phyloP scores from a whole-genome alignment of 2,797 vertebrate genomes.

The Microhierax caerulescens region DNA sequence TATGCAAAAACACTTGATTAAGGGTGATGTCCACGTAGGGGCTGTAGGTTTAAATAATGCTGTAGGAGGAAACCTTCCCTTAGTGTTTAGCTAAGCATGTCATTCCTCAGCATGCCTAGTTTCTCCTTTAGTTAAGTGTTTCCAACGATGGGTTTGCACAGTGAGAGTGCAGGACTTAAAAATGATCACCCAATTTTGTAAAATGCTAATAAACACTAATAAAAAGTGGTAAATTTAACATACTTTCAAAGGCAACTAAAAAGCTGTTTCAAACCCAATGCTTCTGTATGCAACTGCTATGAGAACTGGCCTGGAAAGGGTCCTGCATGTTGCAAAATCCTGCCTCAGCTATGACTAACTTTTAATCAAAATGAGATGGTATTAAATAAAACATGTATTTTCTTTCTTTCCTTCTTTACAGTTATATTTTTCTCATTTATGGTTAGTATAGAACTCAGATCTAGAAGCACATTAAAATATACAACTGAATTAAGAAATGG shows the following conservation, averaged over 20 bases:
- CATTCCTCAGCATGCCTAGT: too few relatives aligned
- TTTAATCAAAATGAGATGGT: slow-evolving; percentile 13
- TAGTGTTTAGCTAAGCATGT: background rate
- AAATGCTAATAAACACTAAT: background rate
- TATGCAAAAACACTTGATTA: background rate
- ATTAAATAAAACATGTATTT: background rate
- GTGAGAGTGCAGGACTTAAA: background rate
- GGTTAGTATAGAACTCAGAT: background rate
- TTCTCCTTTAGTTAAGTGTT: background rate
- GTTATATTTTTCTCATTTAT: background rate
- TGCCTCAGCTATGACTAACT: slow-evolving; percentile 41
- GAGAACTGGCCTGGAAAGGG: slow-evolving; percentile 55
- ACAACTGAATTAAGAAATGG: background rate
- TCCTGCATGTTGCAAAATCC: slow-evolving; percentile 29
- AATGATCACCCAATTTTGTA: background rate
- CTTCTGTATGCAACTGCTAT: slow-evolving; percentile 21
- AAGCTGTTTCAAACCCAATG: background rate
- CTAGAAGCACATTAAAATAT: background rate
- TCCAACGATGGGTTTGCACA: background rate
- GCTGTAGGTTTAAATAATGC: background rate
- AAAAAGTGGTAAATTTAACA: background rate
- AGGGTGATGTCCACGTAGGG: background rate
- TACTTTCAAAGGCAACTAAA: background rate
- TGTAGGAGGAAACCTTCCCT: background rate
- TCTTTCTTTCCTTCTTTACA: background rate